Evolutionary conservation across 2,113 vertebrate species (phyloP).

Genomic region (Charina bottae): DNA sequence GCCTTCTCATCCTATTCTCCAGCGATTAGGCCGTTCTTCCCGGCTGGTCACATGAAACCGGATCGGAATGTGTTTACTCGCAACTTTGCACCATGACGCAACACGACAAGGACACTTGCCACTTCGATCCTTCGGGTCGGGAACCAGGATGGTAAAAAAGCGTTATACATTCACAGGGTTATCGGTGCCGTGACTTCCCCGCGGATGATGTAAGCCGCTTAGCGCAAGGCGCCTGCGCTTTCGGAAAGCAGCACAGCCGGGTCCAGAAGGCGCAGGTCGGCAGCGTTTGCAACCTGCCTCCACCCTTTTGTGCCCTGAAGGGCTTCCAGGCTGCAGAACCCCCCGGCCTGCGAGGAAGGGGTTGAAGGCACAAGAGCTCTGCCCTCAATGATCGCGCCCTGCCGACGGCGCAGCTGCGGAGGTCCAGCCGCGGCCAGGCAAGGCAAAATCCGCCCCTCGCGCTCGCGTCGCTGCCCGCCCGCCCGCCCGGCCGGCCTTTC

Average conservation of each 20-base stretch:
- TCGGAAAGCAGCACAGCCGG: background rate
- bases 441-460: too few species aligned
- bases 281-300: too few species aligned
- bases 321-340: background rate
- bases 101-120: background rate
- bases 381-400: too few species aligned
- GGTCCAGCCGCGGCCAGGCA: background rate
- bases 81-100: background rate
- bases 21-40: background rate
- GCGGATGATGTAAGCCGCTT: background rate
- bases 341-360: background rate
- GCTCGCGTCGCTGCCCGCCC: background rate
- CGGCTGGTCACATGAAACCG: background rate
- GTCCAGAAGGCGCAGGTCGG: background rate
- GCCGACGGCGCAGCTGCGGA: too few species aligned
- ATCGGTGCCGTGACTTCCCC: rapidly evolving
- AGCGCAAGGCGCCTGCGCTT: background rate
- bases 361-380: too few species aligned
- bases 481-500: too few species aligned
- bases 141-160: background rate
- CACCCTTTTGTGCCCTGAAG: background rate
- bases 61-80: background rate
- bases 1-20: background rate
- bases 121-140: rapidly evolving
- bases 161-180: background rate